Conservation (phyloP, 2,888 invertebrate genomes). For the Rhimphoctona megacephalus region DNA sequence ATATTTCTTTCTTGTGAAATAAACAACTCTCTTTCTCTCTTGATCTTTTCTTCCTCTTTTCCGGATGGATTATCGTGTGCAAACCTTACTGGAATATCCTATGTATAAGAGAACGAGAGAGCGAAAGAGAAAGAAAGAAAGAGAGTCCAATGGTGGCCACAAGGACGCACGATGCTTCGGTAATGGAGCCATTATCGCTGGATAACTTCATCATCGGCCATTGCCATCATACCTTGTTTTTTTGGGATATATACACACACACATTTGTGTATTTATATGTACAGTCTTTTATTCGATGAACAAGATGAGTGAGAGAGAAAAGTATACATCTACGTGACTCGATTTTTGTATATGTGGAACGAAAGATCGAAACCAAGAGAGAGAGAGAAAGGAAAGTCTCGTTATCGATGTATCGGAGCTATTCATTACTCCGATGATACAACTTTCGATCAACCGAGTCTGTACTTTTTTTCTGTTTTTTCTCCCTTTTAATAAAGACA, state of each 20-base stretch:
- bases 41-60: constrained; percentile 22
- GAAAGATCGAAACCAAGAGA: constrained; percentile 63
- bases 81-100: constrained; percentile 10
- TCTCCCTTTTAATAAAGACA: constrained; percentile 12
- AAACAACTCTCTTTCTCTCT: constrained; percentile 42
- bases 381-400: constrained; percentile 36
- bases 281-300: constrained; percentile 51
- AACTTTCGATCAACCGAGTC: constrained; percentile 10
- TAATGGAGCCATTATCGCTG: constrained; percentile 85
- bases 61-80: constrained; percentile 48
- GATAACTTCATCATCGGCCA: constrained; percentile 84
- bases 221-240: constrained; percentile 76
- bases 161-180: constrained; percentile 76
- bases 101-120: constrained; percentile 22
- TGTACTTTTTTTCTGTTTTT: constrained; percentile 1
- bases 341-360: constrained; percentile 51
- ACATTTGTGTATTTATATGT: constrained; percentile 26
- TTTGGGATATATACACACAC: neutral
- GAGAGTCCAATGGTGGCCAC: constrained; percentile 69
- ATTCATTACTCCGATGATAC: constrained; percentile 53
- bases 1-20: constrained; percentile 14
- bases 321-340: constrained; percentile 53
- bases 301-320: constrained; percentile 7
- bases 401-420: constrained; percentile 55
- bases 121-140: neutral